phyloP scores from a whole-genome alignment of 2,113 vertebrate species.

The Crocuta crocuta region DNA sequence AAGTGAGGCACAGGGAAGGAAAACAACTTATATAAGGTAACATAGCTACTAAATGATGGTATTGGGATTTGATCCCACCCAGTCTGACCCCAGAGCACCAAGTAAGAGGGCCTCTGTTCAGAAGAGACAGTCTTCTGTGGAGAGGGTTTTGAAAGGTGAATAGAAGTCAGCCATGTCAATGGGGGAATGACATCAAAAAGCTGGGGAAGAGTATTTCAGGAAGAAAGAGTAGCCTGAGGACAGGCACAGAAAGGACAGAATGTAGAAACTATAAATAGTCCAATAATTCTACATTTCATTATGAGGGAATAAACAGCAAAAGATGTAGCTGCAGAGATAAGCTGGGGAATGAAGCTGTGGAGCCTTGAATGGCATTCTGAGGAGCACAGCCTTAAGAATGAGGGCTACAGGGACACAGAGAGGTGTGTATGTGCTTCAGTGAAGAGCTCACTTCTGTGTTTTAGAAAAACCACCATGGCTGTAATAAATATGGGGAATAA shows the following conservation, averaged over 20 bases:
- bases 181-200: background rate
- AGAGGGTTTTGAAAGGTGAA: background rate
- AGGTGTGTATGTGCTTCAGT: background rate
- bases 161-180: background rate
- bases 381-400: background rate
- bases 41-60: background rate
- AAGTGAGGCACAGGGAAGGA: background rate
- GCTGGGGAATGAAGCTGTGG: background rate
- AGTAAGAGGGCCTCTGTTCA: background rate
- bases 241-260: background rate
- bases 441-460: background rate
- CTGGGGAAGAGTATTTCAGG: background rate
- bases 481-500: background rate
- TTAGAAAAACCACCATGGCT: background rate
- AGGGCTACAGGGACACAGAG: background rate
- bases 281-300: background rate
- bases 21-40: background rate
- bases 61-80: background rate
- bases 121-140: background rate
- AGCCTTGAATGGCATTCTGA: background rate
- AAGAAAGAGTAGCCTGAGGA: background rate
- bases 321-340: background rate
- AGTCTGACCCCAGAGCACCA: background rate
- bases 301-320: background rate
- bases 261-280: background rate